Base-by-base conservation (phyloP, 1,140 invertebrate genomes). In the Asbolus verrucosus region DNA sequence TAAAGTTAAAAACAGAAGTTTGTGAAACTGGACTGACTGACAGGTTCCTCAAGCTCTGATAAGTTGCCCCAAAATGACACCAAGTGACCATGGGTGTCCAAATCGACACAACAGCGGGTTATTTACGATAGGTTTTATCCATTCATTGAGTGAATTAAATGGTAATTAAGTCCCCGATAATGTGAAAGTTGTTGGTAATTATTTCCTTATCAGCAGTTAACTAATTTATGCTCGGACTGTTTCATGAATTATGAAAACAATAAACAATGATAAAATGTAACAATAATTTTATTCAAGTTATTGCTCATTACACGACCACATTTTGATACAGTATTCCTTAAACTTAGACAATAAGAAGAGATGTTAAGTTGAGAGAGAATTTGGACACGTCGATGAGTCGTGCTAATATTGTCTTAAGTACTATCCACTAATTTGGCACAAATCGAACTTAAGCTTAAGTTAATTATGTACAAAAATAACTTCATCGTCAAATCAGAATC, bases 251-350 rank as follows among this genome's bases (percentile, higher is more conserved):
- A 18, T 16, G 59, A 61, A 68, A 43, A 24, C 15, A 65, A 41
- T 60, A 68, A 68, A 68, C 59, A 68, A 67, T 21, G 41, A 66
- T 41, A 67, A 46, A 54, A 19, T 38, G 41, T 68, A 59, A 68
- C 50, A 61, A 68, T 21, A 16, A 41, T 65, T 41, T 65, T 65
- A 39, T 39, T 65, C 39, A 43, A 65, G 33, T 65, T 43, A 43
- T 41, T 41, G 33, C 33, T 65, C 30, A 13, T 18, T 62, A 36
- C 60, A 62, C 31, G 13, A 27, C 30, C 60, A 36, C 31, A 62
- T 33, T 33, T 39, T n/a, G 36, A 62, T 62, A 62, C 31, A 62
- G 9, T 36, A 62, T 36, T 24, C n/a, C 16, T 21, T 27, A 27
- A 54, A 27, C 11, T 24, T 54, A 54, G 9, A 54, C 46, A 50